A percentile compares a stretch with the other conserved stretches of the same genome.
These are phyloP conservation scores for Tautogolabrus adspersus DNA, from an alignment of 2,113 vertebrate genomes.

Conservation along the genomic window DNA sequence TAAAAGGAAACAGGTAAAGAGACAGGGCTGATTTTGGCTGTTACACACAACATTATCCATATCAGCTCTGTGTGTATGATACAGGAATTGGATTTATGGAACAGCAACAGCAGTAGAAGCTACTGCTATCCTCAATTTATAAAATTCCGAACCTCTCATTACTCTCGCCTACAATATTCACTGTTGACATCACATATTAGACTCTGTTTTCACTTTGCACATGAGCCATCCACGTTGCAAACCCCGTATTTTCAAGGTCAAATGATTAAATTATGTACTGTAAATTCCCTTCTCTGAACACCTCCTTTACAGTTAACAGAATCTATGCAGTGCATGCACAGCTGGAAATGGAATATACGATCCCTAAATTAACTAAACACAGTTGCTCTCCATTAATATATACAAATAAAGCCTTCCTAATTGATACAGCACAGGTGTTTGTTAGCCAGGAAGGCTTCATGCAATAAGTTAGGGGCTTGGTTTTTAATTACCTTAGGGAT, in stretches of 20 bases:
- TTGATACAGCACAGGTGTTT: slow-evolving; percentile 83
- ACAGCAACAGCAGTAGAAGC: neutral
- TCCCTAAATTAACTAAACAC: slow-evolving; percentile 74
- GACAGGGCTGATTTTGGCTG: neutral
- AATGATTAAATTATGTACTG: slow-evolving; percentile 14
- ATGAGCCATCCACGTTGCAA: neutral
- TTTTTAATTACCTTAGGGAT: slow-evolving; percentile 82
- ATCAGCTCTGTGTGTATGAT: neutral
- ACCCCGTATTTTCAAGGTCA: slow-evolving; percentile 18
- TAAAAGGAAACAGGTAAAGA: neutral
- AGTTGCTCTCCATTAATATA: slow-evolving; percentile 71
- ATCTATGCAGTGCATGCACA: slow-evolving; percentile 34
- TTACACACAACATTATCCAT: neutral
- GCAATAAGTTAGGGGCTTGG: slow-evolving; percentile 70
- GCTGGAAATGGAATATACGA: slow-evolving; percentile 66
- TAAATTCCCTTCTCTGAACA: slow-evolving; percentile 11
- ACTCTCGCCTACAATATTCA: neutral
- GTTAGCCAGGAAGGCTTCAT: slow-evolving; percentile 74
- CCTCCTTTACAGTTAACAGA: slow-evolving; percentile 16
- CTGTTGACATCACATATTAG: neutral
- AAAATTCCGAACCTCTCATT: neutral
- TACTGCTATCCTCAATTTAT: neutral
- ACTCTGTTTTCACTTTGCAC: neutral
- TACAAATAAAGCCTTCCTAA: slow-evolving; percentile 78
- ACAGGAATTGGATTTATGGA: neutral